Evolutionary conservation across 1,140 invertebrate species (phyloP).

Genomic region (Acromyrmex charruanus): DNA sequence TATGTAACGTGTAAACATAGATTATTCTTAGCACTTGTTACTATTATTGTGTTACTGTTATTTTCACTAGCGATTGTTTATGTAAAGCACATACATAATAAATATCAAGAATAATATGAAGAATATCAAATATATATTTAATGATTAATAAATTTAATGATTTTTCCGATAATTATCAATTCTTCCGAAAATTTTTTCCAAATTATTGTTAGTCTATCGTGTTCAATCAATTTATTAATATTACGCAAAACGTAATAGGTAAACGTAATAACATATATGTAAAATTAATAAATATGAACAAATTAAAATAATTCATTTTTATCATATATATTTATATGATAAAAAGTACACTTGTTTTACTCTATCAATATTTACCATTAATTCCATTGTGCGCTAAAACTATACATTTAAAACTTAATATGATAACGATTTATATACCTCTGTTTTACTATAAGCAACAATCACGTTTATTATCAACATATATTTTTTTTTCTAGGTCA

Average conservation of each 20-base stretch:
- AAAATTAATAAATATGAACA: not conserved
- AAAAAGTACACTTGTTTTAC: not conserved
- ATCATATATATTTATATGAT: constrained; percentile 9
- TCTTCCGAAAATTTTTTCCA: not conserved
- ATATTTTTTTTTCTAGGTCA: not conserved
- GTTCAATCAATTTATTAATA: not conserved
- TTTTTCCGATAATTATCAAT: not conserved
- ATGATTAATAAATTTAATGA: not conserved
- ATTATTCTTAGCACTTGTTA: constrained; percentile 39
- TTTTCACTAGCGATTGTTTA: constrained; percentile 32
- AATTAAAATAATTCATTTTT: constrained; percentile 23
- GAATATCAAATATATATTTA: not conserved
- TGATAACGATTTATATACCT: not conserved
- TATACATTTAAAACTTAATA: constrained; percentile 20
- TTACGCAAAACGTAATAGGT: not conserved
- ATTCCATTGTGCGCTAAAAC: constrained; percentile 26
- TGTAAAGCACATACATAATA: constrained; percentile 34
- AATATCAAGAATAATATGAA: not conserved
- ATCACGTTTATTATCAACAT: not conserved
- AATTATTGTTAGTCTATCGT: not conserved
- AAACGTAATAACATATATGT: not conserved
- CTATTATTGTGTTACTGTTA: constrained; percentile 31
- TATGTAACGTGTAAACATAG: constrained; percentile 32
- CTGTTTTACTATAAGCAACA: constrained; percentile 21
- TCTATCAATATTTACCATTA: constrained; percentile 18